These are phyloP conservation scores for Lophotriccus pileatus DNA, from an alignment of 2,797 vertebrate genomes.

Conservation along the genomic window DNA sequence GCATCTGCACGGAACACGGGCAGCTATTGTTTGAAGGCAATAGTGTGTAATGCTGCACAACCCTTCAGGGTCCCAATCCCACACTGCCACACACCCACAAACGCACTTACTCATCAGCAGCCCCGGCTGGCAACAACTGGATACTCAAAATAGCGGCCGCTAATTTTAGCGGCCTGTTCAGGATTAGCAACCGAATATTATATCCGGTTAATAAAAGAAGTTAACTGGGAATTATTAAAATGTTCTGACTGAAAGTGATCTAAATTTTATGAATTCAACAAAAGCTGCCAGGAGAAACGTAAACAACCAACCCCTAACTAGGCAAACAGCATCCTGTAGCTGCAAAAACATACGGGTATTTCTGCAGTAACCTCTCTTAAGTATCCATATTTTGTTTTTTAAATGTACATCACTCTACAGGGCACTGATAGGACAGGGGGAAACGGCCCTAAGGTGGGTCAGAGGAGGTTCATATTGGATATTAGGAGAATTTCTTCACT, in stretches of 20 bases:
- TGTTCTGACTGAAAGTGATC: background rate
- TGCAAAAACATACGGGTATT: background rate
- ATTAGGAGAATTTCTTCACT: background rate
- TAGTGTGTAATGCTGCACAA: background rate
- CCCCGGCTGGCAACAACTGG: background rate
- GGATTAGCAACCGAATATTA: background rate
- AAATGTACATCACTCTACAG: background rate
- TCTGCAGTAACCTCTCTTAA: background rate
- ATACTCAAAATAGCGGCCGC: background rate
- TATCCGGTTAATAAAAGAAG: background rate
- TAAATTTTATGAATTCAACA: background rate
- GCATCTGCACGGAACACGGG: background rate
- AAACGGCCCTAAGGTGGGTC: background rate
- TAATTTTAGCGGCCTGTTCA: background rate
- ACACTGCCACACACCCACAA: background rate
- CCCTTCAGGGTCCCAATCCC: accelerated
- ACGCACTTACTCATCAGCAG: background rate
- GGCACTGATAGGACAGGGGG: background rate
- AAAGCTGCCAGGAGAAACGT: background rate
- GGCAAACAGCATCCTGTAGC: background rate
- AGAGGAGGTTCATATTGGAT: background rate
- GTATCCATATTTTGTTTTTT: background rate
- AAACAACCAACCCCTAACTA: background rate
- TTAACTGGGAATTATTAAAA: background rate
- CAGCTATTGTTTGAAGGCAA: background rate